phyloP scores from a whole-genome alignment of 2,113 vertebrate genomes.

The Plestiodon gilberti region DNA sequence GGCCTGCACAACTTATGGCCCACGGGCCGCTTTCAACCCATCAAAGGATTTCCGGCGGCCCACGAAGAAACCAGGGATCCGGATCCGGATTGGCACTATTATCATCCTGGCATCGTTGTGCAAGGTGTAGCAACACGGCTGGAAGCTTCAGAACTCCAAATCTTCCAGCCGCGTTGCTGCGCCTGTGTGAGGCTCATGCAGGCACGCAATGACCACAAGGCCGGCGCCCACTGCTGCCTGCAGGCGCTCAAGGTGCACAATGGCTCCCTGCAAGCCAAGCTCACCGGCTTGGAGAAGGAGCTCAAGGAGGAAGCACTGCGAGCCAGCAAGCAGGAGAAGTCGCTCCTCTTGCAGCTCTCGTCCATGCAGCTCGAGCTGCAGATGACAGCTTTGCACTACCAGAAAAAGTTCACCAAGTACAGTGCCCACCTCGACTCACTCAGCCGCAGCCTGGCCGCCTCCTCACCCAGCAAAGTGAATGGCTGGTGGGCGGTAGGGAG shows the following conservation, averaged over 20 bases:
- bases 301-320: conserved; percentile 90
- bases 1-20: not conserved
- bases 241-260: conserved; percentile 85
- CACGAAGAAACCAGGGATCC: too few relatives aligned
- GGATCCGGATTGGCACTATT: not conserved
- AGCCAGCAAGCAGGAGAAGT: conserved; percentile 90
- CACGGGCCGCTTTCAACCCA: too few relatives aligned
- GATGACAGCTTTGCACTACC: conserved; percentile 92
- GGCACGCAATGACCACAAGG: too few relatives aligned
- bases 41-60: too few relatives aligned
- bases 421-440: conserved; percentile 93
- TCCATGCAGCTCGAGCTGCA: conserved; percentile 92
- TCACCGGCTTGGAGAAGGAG: conserved; percentile 87
- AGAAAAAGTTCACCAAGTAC: conserved; percentile 97
- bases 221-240: conserved; percentile 87
- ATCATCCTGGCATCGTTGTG: not conserved
- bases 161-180: too few relatives aligned
- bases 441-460: conserved; percentile 82
- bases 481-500: not conserved
- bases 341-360: conserved; percentile 89
- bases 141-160: too few relatives aligned
- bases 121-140: too few relatives aligned
- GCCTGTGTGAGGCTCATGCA: too few relatives aligned
- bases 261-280: conserved; percentile 81
- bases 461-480: conserved; percentile 85